Evolutionary conservation across 2,113 vertebrate genomes (phyloP).

Genomic region (Brachyistius frenatus): DNA sequence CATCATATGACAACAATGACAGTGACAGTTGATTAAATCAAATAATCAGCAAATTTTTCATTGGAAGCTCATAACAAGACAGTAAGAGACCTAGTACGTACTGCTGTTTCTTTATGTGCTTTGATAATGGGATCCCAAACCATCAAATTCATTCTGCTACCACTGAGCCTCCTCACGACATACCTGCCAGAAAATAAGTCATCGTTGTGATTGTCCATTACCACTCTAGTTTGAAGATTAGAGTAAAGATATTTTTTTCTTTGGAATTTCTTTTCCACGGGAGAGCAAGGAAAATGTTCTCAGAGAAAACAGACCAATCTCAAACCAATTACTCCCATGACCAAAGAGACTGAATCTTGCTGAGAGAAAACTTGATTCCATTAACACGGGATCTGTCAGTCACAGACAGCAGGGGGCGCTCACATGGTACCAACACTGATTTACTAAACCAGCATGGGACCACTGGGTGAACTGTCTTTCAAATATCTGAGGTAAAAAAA

Average conservation of each 20-base stretch:
- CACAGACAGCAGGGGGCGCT: constrained; percentile 48
- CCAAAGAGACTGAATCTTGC: constrained; percentile 39
- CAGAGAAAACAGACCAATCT: constrained; percentile 43
- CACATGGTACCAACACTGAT: not conserved
- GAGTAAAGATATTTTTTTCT: not conserved
- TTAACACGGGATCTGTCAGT: constrained; percentile 6
- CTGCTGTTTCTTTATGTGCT: too few species aligned
- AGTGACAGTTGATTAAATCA: too few species aligned
- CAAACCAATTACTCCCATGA: constrained; percentile 54
- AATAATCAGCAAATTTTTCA: too few species aligned
- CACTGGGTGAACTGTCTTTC: not conserved
- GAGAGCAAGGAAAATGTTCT: constrained; percentile 25
- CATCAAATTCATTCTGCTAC: not conserved
- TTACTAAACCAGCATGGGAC: not conserved
- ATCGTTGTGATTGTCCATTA: constrained; percentile 1
- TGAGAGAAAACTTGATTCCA: constrained; percentile 48
- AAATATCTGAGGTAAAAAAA: not conserved
- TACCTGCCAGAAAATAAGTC: constrained; percentile 16
- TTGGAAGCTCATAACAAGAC: too few species aligned
- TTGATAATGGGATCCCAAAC: not conserved
- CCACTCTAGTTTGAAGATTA: constrained; percentile 25
- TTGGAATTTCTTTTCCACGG: constrained; percentile 6
- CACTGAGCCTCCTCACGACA: not conserved
- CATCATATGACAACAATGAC: too few species aligned
- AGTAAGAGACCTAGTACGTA: too few species aligned